Evolutionary conservation across 37 sponge, comb jelly and placozoan species (phyloP).

Genomic region (Cliona cf. orientalis): DNA sequence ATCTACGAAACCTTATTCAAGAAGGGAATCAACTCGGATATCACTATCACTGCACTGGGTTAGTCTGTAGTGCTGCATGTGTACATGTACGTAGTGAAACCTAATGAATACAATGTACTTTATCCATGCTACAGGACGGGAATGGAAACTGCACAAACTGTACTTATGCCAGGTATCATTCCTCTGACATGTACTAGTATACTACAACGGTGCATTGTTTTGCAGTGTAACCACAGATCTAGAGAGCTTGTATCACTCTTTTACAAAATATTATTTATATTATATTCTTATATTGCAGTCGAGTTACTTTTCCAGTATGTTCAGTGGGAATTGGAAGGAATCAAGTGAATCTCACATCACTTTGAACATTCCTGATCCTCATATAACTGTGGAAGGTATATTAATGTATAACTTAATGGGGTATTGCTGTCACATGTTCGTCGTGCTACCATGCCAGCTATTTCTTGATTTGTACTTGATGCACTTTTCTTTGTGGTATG

Average conservation of each 20-base stretch:
- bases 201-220: too few species aligned
- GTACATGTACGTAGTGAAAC: background rate
- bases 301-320: conserved; percentile 73
- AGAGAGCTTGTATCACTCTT: background rate
- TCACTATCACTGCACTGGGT: conserved; percentile 77
- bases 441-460: background rate
- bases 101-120: background rate
- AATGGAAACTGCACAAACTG: conserved; percentile 79
- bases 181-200: background rate
- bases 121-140: conserved; percentile 35
- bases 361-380: conserved; percentile 73
- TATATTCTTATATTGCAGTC: conserved; percentile 45
- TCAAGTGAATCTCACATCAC: conserved; percentile 23
- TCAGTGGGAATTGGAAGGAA: conserved; percentile 86
- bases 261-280: background rate
- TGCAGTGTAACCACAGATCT: conserved; percentile 3
- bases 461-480: background rate
- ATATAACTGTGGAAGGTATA: conserved; percentile 68
- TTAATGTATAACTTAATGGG: conserved; percentile 29
- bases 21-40: conserved; percentile 63
- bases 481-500: background rate
- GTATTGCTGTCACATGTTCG: conserved; percentile 16
- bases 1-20: conserved; percentile 72
- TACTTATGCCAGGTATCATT: conserved; percentile 76
- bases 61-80: background rate